Evolutionary conservation across 2,888 invertebrate genomes (phyloP), one percentile per base, ranked within the genome.

Genomic region (Hirtodrosophila trivittata): DNA sequence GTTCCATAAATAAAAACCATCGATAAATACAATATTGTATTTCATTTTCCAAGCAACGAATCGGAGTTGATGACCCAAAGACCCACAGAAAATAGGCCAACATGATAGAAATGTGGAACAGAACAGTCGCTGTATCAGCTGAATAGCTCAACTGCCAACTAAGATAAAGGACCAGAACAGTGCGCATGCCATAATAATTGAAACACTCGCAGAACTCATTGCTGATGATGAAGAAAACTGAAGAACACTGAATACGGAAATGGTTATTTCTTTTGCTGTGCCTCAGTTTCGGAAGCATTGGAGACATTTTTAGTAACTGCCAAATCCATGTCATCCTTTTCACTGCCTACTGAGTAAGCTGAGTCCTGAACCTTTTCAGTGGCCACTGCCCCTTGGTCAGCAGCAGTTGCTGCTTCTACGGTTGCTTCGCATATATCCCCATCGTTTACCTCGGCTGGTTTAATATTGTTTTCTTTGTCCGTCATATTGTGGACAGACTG

Each of bases 141-240:
- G 90, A 89, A 81, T 94, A 95, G 3, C 90, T 89, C 30, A 96
- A 91, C 76, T 94, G 93, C 59, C 93, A 92, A 14, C 93, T 93
- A 47, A 96, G 91, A 88, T 95, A 97, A 21, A 96, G 90, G 0
- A 94, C 94, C 65, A 96, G 91, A 65, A 96, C 94, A 38, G 96
- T 95, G 93, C 95, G 93, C 95, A 97, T 95, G 87, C 98, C 98
- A 92, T 98, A 98, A 91, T 94, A 98, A 55, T 95, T 96, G 91
- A 98, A 98, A 66, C 98, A 92, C 91, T 98, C 98, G 90, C 98
- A 98, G 91, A 98, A 98, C 90, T 98, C 98, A 91, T 97, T 97
- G 81, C 95, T 93, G 76, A 98, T 93, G 84, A 98, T 98, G n/a
- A n/a, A n/a, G n/a, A n/a, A n/a, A n/a, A n/a, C n/a, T n/a, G 90